Conservation (phyloP, 2,888 invertebrate species). For the Cataglyphis cursor region DNA sequence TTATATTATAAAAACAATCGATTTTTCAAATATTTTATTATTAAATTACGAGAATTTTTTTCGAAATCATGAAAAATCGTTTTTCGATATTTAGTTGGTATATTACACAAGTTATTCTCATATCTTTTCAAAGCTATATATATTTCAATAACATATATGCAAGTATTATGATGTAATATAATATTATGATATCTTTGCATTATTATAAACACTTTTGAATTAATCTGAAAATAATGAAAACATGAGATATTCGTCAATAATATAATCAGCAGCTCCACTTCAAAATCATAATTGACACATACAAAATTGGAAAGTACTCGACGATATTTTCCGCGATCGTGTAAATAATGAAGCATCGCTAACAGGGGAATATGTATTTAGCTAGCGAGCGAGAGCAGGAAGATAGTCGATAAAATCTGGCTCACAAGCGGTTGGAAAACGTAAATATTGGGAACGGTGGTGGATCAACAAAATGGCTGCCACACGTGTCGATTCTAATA, state of each 20-base stretch:
- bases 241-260: conserved; percentile 16
- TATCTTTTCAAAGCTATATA: not conserved
- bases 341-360: conserved; percentile 18
- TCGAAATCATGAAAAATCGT: not conserved
- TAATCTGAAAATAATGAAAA: conserved; percentile 21
- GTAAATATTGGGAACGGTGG: conserved; percentile 21
- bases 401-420: conserved; percentile 27
- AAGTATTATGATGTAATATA: conserved; percentile 18
- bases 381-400: not conserved
- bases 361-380: not conserved
- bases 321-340: conserved; percentile 17
- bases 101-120: not conserved
- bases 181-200: conserved; percentile 18
- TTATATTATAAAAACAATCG: not conserved
- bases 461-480: conserved; percentile 27
- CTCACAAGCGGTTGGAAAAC: conserved; percentile 17
- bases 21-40: not conserved
- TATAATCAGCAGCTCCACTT: not conserved
- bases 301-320: conserved; percentile 33
- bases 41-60: conserved; percentile 1
- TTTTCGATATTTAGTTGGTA: not conserved
- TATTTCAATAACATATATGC: conserved; percentile 2
- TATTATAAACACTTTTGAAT: conserved; percentile 13
- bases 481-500: conserved; percentile 47
- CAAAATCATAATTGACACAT: conserved; percentile 6